phyloP scores from a whole-genome alignment of 2,888 invertebrate genomes.

The Catocala fraxini region DNA sequence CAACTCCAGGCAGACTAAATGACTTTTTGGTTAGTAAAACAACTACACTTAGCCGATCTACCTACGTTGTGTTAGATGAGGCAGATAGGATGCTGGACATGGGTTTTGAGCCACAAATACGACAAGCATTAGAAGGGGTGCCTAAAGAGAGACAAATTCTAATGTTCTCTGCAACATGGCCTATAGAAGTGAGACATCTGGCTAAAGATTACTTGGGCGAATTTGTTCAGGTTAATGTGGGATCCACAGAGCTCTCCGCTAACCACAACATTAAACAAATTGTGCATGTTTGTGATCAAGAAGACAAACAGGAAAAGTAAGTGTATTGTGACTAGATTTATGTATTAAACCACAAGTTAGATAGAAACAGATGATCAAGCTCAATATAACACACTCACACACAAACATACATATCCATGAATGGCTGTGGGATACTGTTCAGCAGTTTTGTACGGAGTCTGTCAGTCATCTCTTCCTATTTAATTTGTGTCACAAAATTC shows the following conservation, averaged over 20 bases:
- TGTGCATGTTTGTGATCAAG: constrained; percentile 93
- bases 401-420: no score
- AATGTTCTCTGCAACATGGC: constrained; percentile 99
- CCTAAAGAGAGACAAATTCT: constrained; percentile 97
- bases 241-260: constrained; percentile 94
- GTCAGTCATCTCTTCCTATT: no score
- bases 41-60: constrained; percentile 91
- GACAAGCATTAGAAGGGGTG: constrained; percentile 96
- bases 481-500: no score
- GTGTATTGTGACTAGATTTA: constrained; percentile 14
- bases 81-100: constrained; percentile 98
- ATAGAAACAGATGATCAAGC: no score
- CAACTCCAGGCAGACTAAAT: constrained; percentile 95
- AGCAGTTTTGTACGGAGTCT: no score
- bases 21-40: constrained; percentile 92
- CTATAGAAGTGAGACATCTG: constrained; percentile 96
- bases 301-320: constrained; percentile 90
- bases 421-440: no score
- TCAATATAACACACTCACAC: no score
- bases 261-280: constrained; percentile 96
- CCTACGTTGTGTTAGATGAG: constrained; percentile 95
- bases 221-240: constrained; percentile 97
- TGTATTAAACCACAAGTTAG: no score
- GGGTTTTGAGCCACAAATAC: constrained; percentile 98
- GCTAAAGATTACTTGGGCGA: constrained; percentile 97